phyloP scores from a whole-genome alignment of 2,113 vertebrate species.

The Tenebrosternarchus preto region DNA sequence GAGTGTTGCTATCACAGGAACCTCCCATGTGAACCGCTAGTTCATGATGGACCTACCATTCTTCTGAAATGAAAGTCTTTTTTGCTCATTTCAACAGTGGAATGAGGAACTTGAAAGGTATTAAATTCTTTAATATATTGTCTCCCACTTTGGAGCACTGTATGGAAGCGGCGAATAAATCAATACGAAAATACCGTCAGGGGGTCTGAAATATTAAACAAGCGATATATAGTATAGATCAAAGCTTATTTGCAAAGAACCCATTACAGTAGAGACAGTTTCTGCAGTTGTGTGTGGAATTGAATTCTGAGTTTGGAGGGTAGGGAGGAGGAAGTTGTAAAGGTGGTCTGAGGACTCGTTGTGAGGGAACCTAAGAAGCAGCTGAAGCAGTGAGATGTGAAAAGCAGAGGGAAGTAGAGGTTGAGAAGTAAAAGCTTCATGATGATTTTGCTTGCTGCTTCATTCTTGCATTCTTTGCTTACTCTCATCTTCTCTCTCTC shows the following conservation, averaged over 20 bases:
- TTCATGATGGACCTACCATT: slow-evolving; percentile 48
- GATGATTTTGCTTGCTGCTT: slow-evolving; percentile 21
- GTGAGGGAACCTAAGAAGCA: slow-evolving; percentile 68
- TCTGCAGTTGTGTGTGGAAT: slow-evolving; percentile 65
- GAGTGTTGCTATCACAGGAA: slow-evolving; percentile 32
- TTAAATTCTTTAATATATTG: slow-evolving; percentile 72
- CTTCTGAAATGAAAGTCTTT: slow-evolving; percentile 56
- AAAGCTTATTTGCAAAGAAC: slow-evolving; percentile 70
- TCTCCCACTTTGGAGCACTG: slow-evolving; percentile 61
- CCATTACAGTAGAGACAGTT: slow-evolving; percentile 65
- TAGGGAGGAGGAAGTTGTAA: slow-evolving; percentile 42
- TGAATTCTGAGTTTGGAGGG: slow-evolving; percentile 59
- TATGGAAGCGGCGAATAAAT: slow-evolving; percentile 67
- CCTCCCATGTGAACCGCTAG: slow-evolving; percentile 30
- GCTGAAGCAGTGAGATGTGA: slow-evolving; percentile 65
- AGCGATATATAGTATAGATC: slow-evolving; percentile 66
- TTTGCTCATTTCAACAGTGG: slow-evolving; percentile 52
- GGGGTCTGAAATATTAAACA: slow-evolving; percentile 76
- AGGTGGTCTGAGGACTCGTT: slow-evolving; percentile 52
- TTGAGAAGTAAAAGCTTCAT: slow-evolving; percentile 41
- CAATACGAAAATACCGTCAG: slow-evolving; percentile 68
- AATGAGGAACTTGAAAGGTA: slow-evolving; percentile 66
- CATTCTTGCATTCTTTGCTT: not conserved
- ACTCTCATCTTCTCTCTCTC: slow-evolving; percentile 8
- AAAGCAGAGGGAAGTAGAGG: slow-evolving; percentile 24